Evolutionary conservation across 2,888 invertebrate species (phyloP), one percentile per base, ranked within the genome.

Genomic region (Augochlorella aurata): DNA sequence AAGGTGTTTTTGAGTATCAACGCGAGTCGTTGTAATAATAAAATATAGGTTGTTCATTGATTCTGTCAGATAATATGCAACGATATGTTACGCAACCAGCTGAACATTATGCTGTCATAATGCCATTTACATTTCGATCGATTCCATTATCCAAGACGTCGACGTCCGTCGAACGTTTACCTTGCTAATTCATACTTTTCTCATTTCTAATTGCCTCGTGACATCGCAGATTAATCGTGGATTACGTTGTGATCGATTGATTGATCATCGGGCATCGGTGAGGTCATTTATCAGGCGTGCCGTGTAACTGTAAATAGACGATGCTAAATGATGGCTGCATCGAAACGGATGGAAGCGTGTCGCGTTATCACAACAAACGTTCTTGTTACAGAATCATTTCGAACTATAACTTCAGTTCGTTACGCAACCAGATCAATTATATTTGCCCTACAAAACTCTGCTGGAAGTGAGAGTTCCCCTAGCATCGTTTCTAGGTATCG

Each of bases 391-490:
- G 18, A 74, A 54, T 65, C 45, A 67, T 70, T 81, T 52, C 38
- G 24, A 29, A 61, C 70, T 67, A 12, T n/a, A 50, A 58, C 44
- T 63, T 54, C 16, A 16, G 70, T 61, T 58, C 12, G 81, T 81
- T 81, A 38, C 82, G 81, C 81, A 81, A 81, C 81, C 47, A 44
- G 82, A 81, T 81, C 81, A 71, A 81, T 81, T 81, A 81, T 81
- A 75, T 71, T 71, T 63, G 81, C 52, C 75, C 82, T 61, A 81
- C 70, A 71, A 67, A 81, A 81, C 61, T 67, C 66, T 67, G 50
- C 38, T 75, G 61, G 75, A 81, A 81, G 81, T 81, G 82, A 81
- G 82, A 81, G 82, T 81, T 81, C 74, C 65, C 75, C 81, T 67
- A 81, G 44, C 52, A 21, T 71, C 65, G 81, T 75, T 71, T 63